Percentiles rank a stretch among this genome's conserved stretches.
Conservation (phyloP, 2,888 invertebrate species). For the Brenthis daphne region DNA sequence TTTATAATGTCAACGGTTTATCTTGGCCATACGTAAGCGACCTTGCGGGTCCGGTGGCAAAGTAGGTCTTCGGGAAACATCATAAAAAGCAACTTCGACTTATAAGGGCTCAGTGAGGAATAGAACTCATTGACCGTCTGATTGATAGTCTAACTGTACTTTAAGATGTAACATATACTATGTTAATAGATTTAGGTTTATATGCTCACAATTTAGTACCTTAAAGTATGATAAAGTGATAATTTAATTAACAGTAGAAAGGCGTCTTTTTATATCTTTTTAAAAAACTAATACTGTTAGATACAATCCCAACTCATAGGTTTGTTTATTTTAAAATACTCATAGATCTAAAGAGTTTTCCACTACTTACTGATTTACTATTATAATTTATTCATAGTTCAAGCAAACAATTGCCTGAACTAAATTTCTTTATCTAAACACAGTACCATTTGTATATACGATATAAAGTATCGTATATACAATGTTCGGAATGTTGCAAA, state of each 20-base stretch:
- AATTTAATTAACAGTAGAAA: no score
- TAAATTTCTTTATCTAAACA: slow-evolving; percentile 20
- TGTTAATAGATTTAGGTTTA: slow-evolving; percentile 2
- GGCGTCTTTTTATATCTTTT: no score
- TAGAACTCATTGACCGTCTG: slow-evolving; percentile 58
- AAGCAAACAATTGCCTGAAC: not conserved
- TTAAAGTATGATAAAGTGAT: no score
- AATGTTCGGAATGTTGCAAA: slow-evolving; percentile 54
- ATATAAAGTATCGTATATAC: slow-evolving; percentile 33
- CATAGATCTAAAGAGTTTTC: no score
- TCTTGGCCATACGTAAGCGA: slow-evolving; percentile 47
- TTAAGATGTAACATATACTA: slow-evolving; percentile 13
- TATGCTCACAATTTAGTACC: no score
- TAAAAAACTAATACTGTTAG: no score
- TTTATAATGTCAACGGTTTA: slow-evolving; percentile 43
- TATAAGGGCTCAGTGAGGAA: slow-evolving; percentile 65
- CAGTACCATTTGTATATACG: slow-evolving; percentile 16
- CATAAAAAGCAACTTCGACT: slow-evolving; percentile 68
- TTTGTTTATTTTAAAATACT: no score
- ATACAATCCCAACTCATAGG: no score
- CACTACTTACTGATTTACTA: not conserved
- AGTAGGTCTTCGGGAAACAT: slow-evolving; percentile 71
- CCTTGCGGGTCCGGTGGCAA: slow-evolving; percentile 64
- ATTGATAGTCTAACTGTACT: slow-evolving; percentile 72
- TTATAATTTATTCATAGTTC: not conserved